These are phyloP conservation scores for Eulemur albifrons DNA, from an alignment of 2,797 vertebrate species.

Conservation along the genomic window DNA sequence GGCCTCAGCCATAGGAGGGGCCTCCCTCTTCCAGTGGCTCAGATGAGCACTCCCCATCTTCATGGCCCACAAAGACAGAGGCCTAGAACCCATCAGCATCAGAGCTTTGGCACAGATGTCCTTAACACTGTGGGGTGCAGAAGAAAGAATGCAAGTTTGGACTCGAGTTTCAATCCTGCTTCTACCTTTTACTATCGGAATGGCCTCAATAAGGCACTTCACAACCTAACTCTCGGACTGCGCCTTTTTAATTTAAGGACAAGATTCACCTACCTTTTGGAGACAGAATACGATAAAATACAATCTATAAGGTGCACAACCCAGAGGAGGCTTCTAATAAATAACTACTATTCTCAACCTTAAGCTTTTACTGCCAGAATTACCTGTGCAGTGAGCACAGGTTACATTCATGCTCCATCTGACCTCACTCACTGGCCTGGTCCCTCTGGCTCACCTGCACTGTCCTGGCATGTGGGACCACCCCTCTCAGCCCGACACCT, in stretches of 20 bases:
- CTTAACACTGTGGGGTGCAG: neutral
- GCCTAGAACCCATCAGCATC: neutral
- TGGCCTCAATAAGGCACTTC: neutral
- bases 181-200: neutral
- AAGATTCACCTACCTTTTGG: neutral
- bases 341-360: neutral
- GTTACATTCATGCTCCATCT: fast-evolving
- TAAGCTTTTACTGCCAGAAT: neutral
- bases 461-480: neutral
- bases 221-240: neutral
- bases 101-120: no score
- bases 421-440: neutral
- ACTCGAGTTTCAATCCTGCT: neutral
- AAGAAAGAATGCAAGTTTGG: neutral
- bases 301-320: neutral
- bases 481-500: neutral
- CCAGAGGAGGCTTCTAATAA: neutral
- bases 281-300: neutral
- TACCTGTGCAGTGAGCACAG: no score
- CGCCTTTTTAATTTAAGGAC: neutral
- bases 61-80: neutral
- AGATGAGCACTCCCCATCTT: fast-evolving
- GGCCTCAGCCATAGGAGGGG: fast-evolving
- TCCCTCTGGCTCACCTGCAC: neutral
- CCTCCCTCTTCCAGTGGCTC: neutral